Conservation (phyloP, 2,797 vertebrate genomes). For the Chelmon rostratus region DNA sequence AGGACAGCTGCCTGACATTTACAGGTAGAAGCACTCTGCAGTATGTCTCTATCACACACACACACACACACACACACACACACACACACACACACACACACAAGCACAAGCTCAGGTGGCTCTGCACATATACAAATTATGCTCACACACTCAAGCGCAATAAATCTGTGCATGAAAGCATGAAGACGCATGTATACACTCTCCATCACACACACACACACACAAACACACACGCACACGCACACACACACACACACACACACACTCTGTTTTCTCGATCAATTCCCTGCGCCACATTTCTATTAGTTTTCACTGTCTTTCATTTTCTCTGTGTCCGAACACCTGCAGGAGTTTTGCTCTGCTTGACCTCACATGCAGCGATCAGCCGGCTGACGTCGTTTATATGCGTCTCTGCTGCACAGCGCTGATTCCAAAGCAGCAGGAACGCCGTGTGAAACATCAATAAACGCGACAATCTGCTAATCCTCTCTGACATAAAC, state of each 20-base stretch:
- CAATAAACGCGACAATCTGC: too few relatives aligned
- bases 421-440: too few relatives aligned
- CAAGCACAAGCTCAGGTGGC: conserved; percentile 34
- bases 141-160: conserved; percentile 39
- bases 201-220: background rate
- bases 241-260: background rate
- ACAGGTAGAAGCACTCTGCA: conserved; percentile 64
- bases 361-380: background rate
- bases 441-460: too few relatives aligned
- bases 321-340: background rate
- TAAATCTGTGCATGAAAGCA: conserved; percentile 58
- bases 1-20: conserved; percentile 69
- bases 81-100: conserved; percentile 11
- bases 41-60: conserved; percentile 10
- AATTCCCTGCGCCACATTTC: background rate
- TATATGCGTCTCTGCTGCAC: background rate
- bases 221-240: background rate
- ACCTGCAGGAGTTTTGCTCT: background rate
- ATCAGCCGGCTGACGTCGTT: background rate
- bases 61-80: conserved; percentile 23
- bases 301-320: background rate
- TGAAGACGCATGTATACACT: conserved; percentile 17
- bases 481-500: too few relatives aligned
- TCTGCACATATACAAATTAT: conserved; percentile 42
- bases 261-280: background rate